Evolutionary conservation across 2,888 invertebrate genomes (phyloP).

Genomic region (Pelosia muscerda): DNA sequence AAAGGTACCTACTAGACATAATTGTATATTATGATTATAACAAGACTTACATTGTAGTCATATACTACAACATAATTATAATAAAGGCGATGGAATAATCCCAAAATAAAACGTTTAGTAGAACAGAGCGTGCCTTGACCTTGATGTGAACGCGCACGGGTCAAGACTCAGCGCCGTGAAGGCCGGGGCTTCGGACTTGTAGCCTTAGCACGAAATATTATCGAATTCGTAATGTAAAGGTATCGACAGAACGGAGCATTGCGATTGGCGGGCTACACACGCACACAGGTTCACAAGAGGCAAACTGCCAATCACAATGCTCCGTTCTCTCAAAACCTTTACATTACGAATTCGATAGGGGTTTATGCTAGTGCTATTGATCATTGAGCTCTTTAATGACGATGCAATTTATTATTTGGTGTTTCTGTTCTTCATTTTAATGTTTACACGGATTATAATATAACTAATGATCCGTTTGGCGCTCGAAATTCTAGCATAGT

Average conservation of each 20-base stretch:
- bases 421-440: constrained; percentile 7
- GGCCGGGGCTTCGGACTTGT: constrained; percentile 34
- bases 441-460: background rate
- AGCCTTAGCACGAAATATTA: too few species aligned
- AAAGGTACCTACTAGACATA: background rate
- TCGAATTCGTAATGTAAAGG: too few species aligned
- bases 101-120: constrained; percentile 26
- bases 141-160: constrained; percentile 44
- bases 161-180: constrained; percentile 43
- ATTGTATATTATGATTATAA: background rate
- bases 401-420: constrained; percentile 13
- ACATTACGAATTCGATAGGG: too few species aligned
- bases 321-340: too few species aligned
- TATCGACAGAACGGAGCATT: too few species aligned
- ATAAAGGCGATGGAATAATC: constrained; percentile 8
- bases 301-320: too few species aligned
- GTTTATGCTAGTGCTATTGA: too few species aligned
- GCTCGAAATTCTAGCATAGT: background rate
- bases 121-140: constrained; percentile 50
- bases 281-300: too few species aligned
- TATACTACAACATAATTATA: background rate
- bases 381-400: constrained; percentile 22
- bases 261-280: too few species aligned
- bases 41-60: background rate
- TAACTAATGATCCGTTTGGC: background rate